Conservation (phyloP, 2,113 vertebrate species). For the Zosterops hypoxanthus region DNA sequence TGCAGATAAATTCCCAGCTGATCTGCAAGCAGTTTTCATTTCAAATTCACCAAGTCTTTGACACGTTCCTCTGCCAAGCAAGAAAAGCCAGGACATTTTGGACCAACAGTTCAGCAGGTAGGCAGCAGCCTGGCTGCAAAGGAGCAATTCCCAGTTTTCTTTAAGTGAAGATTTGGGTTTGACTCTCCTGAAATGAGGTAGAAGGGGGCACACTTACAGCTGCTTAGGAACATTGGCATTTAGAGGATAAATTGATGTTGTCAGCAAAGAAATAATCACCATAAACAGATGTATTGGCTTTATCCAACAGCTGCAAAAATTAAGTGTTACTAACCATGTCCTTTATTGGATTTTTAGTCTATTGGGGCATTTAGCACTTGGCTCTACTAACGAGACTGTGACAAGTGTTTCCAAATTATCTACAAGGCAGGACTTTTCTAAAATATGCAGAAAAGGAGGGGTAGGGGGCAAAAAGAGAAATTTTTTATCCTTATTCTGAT, state of each 20-base stretch:
- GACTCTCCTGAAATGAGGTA: neutral
- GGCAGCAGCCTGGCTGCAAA: neutral
- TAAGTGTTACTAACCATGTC: conserved; percentile 26
- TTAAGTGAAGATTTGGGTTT: neutral
- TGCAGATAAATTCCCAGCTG: conserved; percentile 24
- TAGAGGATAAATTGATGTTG: conserved; percentile 3
- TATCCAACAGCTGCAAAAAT: conserved; percentile 70
- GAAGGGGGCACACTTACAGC: neutral
- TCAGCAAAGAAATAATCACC: conserved; percentile 43
- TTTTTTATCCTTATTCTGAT: neutral
- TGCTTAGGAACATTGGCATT: neutral
- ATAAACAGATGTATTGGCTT: conserved; percentile 32
- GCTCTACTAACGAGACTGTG: neutral
- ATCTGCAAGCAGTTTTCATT: conserved; percentile 39
- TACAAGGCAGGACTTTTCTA: neutral
- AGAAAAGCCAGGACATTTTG: neutral
- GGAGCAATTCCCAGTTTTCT: neutral
- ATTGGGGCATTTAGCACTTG: neutral
- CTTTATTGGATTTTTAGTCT: neutral
- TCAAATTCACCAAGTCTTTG: conserved; percentile 13
- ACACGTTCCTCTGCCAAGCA: neutral
- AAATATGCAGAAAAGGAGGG: neutral
- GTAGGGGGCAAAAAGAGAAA: neutral
- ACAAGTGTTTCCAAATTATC: neutral
- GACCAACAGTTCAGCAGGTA: conserved; percentile 40